A percentile compares a stretch with the other conserved stretches of the same genome.
phyloP scores from a whole-genome alignment of 2,888 invertebrate genomes.

The Operophtera brumata region DNA sequence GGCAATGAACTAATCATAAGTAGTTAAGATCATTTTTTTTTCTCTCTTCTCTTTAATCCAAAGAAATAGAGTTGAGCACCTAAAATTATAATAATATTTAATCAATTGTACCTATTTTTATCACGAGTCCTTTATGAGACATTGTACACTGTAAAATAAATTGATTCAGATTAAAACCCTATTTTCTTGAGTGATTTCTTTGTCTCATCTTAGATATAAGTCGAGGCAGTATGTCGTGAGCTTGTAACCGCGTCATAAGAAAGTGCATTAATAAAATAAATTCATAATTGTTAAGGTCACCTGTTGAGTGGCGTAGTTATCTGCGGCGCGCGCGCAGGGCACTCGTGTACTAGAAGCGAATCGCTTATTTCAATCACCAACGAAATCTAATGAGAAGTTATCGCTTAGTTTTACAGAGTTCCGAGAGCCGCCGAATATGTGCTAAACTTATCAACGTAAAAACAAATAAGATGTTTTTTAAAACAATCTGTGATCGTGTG shows the following conservation, averaged over 20 bases:
- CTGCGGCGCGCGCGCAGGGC: conserved; percentile 70
- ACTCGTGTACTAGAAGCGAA: conserved; percentile 78
- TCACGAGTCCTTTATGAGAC: not conserved
- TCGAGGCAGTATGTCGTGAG: conserved; percentile 38
- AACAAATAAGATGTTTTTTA: conserved; percentile 57
- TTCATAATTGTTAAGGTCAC: conserved; percentile 78
- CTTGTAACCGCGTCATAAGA: conserved; percentile 64
- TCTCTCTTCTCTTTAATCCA: conserved; percentile 40
- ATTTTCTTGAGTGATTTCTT: conserved; percentile 33
- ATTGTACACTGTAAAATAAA: not conserved
- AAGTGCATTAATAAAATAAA: conserved; percentile 79
- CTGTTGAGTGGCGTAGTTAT: conserved; percentile 65
- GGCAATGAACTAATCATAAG: conserved; percentile 41
- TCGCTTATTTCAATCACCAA: conserved; percentile 58
- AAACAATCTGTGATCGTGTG: conserved; percentile 63
- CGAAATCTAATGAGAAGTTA: conserved; percentile 59
- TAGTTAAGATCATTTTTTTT: conserved; percentile 19
- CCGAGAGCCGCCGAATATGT: conserved; percentile 37
- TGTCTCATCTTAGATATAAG: conserved; percentile 46
- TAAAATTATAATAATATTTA: too few species aligned
- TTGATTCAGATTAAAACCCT: conserved; percentile 3
- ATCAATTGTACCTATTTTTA: too few species aligned
- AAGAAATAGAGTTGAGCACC: conserved; percentile 35
- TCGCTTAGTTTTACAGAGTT: conserved; percentile 73
- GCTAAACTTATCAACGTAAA: conserved; percentile 28